Evolutionary conservation across 2,888 invertebrate species (phyloP).

Genomic region (Operophtera brumata): DNA sequence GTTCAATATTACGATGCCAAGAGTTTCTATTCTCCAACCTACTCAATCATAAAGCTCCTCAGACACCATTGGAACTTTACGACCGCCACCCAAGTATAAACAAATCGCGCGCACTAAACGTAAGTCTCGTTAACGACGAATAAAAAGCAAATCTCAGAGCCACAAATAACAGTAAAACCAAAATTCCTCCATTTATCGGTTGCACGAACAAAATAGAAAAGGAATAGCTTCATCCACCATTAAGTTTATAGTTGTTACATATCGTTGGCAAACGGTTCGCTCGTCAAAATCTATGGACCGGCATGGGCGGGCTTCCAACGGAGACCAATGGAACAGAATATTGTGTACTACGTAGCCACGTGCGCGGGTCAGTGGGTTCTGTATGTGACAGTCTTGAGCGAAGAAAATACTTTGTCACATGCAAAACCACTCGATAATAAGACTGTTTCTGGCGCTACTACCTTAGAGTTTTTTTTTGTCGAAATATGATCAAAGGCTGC

Average conservation of each 20-base stretch:
- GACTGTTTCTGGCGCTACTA: background rate
- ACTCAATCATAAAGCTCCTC: conserved; percentile 21
- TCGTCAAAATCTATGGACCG: conserved; percentile 34
- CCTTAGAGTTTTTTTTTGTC: no score
- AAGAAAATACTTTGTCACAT: background rate
- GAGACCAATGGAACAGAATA: conserved; percentile 15
- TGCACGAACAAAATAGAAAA: conserved; percentile 31
- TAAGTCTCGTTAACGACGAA: conserved; percentile 22
- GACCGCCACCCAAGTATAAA: conserved; percentile 13
- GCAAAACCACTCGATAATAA: background rate
- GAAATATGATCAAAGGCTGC: no score
- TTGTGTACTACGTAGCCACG: conserved; percentile 1
- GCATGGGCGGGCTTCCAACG: conserved; percentile 29
- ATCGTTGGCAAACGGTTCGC: conserved; percentile 32
- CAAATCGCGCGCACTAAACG: conserved; percentile 18
- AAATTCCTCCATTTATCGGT: conserved; percentile 22
- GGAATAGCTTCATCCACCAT: conserved; percentile 32
- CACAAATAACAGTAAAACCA: conserved; percentile 17
- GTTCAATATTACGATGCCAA: background rate
- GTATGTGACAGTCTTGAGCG: conserved; percentile 13
- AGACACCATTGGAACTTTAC: conserved; percentile 14
- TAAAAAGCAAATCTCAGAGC: conserved; percentile 20
- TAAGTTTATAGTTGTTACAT: conserved; percentile 34
- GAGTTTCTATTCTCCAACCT: background rate
- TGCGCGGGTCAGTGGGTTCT: conserved; percentile 9